Conservation (phyloP, 2,113 vertebrate genomes). For the Nannospalax galili region DNA sequence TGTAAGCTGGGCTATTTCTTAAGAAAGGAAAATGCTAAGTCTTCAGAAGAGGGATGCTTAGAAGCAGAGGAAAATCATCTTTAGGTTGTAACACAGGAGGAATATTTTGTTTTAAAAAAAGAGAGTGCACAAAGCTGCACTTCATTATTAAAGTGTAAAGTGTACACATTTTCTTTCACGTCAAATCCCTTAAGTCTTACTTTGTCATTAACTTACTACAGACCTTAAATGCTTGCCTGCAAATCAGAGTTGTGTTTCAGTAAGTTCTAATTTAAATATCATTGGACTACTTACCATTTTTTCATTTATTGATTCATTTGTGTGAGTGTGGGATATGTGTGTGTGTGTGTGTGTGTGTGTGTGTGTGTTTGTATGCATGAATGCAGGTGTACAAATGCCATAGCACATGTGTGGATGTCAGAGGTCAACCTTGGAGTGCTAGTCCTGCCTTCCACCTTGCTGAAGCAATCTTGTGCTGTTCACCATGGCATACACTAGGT, state of each 20-base stretch:
- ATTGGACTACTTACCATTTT: not conserved
- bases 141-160: conserved; percentile 59
- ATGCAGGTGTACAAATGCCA: not conserved
- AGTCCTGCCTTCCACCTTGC: not conserved
- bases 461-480: not conserved
- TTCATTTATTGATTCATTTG: not conserved
- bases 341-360: not conserved
- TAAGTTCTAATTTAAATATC: not conserved
- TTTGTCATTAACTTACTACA: conserved; percentile 24
- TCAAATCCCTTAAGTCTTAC: not conserved
- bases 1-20: conserved; percentile 52
- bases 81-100: not conserved
- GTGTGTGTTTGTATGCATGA: not conserved
- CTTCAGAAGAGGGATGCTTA: conserved; percentile 44
- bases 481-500: too few relatives aligned
- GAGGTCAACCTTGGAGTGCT: too few relatives aligned
- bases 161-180: not conserved
- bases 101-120: conserved; percentile 27
- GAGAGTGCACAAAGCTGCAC: not conserved
- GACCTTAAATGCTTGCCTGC: not conserved
- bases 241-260: not conserved
- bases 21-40: conserved; percentile 61
- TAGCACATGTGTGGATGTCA: not conserved
- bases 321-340: not conserved
- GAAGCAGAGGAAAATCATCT: conserved; percentile 19